Conservation (phyloP, 2,888 invertebrate species). For the Leuctra nigra region DNA sequence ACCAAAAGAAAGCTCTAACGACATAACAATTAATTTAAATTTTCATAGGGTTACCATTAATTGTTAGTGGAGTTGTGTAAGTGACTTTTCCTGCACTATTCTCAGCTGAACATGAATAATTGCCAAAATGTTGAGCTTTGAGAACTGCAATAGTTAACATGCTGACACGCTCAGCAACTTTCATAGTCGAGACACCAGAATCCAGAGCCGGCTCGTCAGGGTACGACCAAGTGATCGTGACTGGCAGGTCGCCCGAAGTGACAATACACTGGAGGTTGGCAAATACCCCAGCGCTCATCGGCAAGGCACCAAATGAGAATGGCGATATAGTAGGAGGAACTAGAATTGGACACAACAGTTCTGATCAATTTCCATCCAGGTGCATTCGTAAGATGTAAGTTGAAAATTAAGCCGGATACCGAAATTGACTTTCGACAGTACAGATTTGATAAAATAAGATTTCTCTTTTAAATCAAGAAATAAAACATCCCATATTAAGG, state of each 20-base stretch:
- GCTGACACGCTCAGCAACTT: conserved; percentile 44
- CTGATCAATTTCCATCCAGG: too few species aligned
- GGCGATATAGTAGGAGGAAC: conserved; percentile 34
- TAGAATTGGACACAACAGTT: too few species aligned
- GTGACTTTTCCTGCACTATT: conserved; percentile 62
- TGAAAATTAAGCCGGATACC: too few species aligned
- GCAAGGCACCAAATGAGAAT: conserved; percentile 35
- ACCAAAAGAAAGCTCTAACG: too few species aligned
- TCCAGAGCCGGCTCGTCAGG: conserved; percentile 39
- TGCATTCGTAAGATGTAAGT: too few species aligned
- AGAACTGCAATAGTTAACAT: conserved; percentile 68
- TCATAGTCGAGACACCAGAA: conserved; percentile 39
- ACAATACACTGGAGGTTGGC: conserved; percentile 35
- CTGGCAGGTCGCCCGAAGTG: conserved; percentile 39
- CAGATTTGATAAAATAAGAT: too few species aligned
- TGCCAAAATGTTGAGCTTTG: conserved; percentile 63
- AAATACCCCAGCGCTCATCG: conserved; percentile 35
- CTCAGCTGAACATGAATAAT: conserved; percentile 61
- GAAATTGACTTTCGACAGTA: too few species aligned
- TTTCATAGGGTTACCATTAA: too few species aligned
- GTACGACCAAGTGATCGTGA: conserved; percentile 42
- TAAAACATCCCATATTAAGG: too few species aligned
- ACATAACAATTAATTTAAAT: too few species aligned
- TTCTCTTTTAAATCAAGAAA: too few species aligned
- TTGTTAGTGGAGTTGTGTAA: conserved; percentile 57